Evolutionary conservation across 2,888 invertebrate genomes (phyloP).

Genomic region (Emmelina monodactyla): DNA sequence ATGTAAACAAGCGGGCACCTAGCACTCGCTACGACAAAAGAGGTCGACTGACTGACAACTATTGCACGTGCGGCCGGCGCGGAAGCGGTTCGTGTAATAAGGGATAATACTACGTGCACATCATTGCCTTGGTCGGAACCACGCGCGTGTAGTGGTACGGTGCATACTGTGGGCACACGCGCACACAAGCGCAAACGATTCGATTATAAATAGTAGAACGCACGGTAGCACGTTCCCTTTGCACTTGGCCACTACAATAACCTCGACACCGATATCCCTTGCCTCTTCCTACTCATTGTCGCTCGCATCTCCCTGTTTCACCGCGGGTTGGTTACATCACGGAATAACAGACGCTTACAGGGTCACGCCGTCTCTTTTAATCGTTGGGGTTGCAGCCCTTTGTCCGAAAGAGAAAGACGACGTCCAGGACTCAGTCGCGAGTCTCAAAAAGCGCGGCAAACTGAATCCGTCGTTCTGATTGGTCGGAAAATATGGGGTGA

Average conservation of each 20-base stretch:
- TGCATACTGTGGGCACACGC: constrained; percentile 55
- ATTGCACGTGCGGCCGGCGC: constrained; percentile 54
- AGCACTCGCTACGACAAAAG: constrained; percentile 50
- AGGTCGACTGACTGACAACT: constrained; percentile 49
- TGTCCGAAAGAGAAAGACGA: constrained; percentile 30
- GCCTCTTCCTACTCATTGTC: constrained; percentile 29
- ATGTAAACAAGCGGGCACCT: constrained; percentile 58
- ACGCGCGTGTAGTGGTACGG: constrained; percentile 37
- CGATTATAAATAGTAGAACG: constrained; percentile 65
- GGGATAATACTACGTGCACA: constrained; percentile 63
- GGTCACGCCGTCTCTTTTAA: constrained; percentile 35
- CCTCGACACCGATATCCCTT: constrained; percentile 33
- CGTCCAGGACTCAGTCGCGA: constrained; percentile 28
- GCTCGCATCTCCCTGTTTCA: constrained; percentile 26
- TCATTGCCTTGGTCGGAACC: constrained; percentile 53
- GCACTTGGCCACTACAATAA: constrained; percentile 55
- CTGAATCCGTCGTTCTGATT: constrained; percentile 38
- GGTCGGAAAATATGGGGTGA: constrained; percentile 50
- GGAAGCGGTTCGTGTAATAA: constrained; percentile 61
- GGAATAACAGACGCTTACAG: constrained; percentile 31
- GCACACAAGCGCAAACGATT: constrained; percentile 46
- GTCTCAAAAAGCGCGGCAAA: constrained; percentile 59
- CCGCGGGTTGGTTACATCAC: constrained; percentile 53
- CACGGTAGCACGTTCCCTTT: constrained; percentile 65
- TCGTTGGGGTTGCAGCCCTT: constrained; percentile 21